A percentile compares a stretch with the other conserved stretches of the same genome.
These are phyloP conservation scores for Temnothorax unifasciatus DNA, from an alignment of 2,888 invertebrate species.

Conservation along the genomic window DNA sequence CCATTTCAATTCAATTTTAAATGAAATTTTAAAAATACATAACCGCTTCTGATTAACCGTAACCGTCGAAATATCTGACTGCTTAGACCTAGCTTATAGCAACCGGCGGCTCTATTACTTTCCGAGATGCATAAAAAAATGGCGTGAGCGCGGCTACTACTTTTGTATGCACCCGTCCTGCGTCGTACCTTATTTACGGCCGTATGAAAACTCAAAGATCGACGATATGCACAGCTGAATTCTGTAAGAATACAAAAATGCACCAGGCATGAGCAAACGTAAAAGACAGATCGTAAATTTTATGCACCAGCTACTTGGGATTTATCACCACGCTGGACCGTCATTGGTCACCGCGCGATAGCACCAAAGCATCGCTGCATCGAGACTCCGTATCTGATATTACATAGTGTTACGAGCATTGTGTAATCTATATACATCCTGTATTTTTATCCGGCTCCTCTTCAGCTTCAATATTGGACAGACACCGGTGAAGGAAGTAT, in stretches of 20 bases:
- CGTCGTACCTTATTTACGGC: constrained; percentile 16
- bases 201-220: constrained; percentile 8
- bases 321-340: background rate
- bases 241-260: constrained; percentile 13
- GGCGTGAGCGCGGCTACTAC: background rate
- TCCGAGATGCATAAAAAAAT: background rate
- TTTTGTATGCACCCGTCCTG: background rate
- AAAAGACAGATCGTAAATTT: constrained; percentile 25
- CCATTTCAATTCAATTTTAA: background rate
- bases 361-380: background rate
- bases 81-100: background rate
- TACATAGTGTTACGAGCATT: background rate
- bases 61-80: background rate
- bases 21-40: background rate
- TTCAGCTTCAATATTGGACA: background rate
- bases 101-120: background rate
- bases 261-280: background rate
- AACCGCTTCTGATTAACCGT: background rate
- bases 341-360: constrained; percentile 4
- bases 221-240: constrained; percentile 17
- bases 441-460: background rate
- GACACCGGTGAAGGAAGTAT: background rate
- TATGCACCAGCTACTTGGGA: background rate
- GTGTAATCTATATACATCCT: background rate
- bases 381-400: background rate